Evolutionary conservation across 2,797 vertebrate species (phyloP).

Genomic region (Meriones psammophilus): DNA sequence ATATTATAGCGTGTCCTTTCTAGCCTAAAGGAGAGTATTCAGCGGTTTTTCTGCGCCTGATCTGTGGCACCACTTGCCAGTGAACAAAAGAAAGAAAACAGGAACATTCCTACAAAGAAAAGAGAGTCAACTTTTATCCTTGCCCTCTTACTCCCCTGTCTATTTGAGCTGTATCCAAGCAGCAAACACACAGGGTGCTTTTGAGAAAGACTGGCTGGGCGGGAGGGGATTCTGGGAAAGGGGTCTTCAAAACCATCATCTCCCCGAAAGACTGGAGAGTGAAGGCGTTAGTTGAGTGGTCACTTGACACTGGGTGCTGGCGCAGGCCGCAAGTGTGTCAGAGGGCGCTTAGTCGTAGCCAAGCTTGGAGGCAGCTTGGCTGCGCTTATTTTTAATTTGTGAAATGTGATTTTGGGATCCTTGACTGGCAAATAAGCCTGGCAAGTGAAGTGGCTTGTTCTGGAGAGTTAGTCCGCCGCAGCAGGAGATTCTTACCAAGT

Average conservation of each 20-base stretch:
- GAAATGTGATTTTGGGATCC: conserved; percentile 16
- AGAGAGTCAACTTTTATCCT: neutral
- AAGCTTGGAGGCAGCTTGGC: neutral
- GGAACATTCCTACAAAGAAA: conserved; percentile 25
- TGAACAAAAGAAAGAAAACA: neutral
- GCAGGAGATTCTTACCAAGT: neutral
- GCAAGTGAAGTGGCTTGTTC: conserved; percentile 35
- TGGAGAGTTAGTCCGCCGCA: neutral
- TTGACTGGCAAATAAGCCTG: neutral
- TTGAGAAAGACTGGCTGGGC: neutral
- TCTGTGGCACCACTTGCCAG: neutral
- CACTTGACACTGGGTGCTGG: neutral
- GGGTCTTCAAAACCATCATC: neutral
- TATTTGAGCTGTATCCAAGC: neutral
- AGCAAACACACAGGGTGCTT: neutral
- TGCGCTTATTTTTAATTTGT: conserved; percentile 43
- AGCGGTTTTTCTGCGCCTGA: neutral
- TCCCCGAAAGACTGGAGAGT: neutral
- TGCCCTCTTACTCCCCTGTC: neutral
- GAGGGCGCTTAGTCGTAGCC: neutral
- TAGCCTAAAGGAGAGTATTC: neutral
- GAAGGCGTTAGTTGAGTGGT: neutral
- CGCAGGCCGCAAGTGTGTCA: accelerated
- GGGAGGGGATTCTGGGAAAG: neutral
- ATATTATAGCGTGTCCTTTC: neutral